A percentile compares a stretch with the other conserved stretches of the same genome.
These are phyloP conservation scores for Limnephilus auricula DNA, from an alignment of 2,888 invertebrate species.

Conservation along the genomic window DNA sequence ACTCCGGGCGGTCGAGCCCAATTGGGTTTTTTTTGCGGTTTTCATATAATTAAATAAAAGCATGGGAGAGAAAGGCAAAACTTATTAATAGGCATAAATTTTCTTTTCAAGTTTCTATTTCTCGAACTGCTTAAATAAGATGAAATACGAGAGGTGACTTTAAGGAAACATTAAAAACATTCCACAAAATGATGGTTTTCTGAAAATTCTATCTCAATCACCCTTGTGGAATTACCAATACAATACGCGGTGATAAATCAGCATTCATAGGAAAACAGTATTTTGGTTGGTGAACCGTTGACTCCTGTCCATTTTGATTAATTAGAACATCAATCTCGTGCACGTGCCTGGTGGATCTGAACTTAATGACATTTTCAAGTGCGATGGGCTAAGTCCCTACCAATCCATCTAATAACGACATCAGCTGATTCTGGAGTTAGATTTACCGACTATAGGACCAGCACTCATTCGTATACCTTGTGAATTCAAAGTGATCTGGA, in stretches of 20 bases:
- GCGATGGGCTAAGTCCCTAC: not conserved
- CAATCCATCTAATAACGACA: not conserved
- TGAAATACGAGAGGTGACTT: no score
- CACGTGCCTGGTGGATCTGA: not conserved
- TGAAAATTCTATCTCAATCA: no score
- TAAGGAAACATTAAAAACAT: no score
- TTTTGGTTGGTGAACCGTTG: not conserved
- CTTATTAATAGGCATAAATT: no score
- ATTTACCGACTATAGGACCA: not conserved
- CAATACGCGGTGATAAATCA: not conserved
- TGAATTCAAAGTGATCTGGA: not conserved
- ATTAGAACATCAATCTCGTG: not conserved
- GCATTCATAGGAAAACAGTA: not conserved
- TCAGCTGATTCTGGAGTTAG: not conserved
- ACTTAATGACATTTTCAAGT: not conserved
- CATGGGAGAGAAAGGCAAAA: no score
- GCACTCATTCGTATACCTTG: not conserved
- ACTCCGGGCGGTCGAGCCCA: no score
- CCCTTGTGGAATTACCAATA: not conserved
- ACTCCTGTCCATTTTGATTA: not conserved
- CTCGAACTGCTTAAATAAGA: no score
- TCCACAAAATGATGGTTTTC: no score
- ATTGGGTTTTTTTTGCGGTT: no score
- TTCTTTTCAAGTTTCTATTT: no score
- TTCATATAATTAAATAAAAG: no score